Percentiles rank a stretch among this genome's conserved stretches.
These are phyloP conservation scores for Aptenodytes forsteri DNA, from an alignment of 2,113 vertebrate species.

Conservation along the genomic window DNA sequence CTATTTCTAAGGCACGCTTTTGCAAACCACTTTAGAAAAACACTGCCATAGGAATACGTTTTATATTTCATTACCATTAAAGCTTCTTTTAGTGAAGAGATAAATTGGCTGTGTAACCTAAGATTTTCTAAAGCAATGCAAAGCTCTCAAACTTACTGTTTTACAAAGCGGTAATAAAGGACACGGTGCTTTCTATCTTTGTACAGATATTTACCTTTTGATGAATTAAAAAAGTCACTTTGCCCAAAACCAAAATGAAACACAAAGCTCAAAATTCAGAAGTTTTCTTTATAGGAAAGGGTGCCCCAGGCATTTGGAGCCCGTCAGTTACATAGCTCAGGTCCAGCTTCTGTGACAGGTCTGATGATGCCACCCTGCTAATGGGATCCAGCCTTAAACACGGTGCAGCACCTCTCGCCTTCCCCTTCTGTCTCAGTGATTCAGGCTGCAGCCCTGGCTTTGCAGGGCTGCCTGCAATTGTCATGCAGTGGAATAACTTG, in stretches of 20 bases:
- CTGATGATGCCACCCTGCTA: not conserved
- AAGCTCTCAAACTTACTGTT: not conserved
- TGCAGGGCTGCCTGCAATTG: not conserved
- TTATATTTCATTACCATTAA: not conserved
- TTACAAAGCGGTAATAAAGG: not conserved
- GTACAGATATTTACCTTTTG: not conserved
- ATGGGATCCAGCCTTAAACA: not conserved
- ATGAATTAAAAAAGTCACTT: not conserved
- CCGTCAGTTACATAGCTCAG: rapidly evolving
- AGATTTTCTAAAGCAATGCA: not conserved
- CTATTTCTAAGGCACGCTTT: not conserved
- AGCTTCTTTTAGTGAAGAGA: not conserved
- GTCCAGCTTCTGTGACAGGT: not conserved
- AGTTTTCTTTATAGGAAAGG: not conserved
- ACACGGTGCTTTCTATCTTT: not conserved
- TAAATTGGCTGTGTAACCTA: not conserved
- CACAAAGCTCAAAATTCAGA: not conserved
- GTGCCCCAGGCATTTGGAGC: not conserved
- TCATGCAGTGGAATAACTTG: not conserved
- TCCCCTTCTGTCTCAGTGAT: not conserved
- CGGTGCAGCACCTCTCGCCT: not conserved
- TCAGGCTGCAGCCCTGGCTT: not conserved
- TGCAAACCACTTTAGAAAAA: not conserved
- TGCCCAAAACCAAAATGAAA: not conserved
- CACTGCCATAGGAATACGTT: not conserved